Evolutionary conservation across 2,888 invertebrate genomes (phyloP).

Genomic region (Polylopha cassiicola): DNA sequence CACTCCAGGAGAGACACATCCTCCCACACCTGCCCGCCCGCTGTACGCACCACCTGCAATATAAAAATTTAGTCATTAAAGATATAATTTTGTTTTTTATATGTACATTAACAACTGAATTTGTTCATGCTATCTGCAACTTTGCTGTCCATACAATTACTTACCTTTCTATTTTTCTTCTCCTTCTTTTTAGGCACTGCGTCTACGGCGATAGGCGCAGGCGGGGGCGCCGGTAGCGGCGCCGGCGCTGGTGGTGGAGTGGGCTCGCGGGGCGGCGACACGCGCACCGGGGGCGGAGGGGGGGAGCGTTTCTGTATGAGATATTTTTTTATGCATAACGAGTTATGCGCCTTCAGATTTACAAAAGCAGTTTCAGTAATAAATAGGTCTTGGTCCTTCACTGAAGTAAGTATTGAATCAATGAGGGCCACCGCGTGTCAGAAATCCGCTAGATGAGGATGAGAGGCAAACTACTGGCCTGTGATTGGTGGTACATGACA

Average conservation of each 20-base stretch:
- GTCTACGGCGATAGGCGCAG: conserved; percentile 29
- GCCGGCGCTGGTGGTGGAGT: conserved; percentile 27
- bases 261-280: conserved; percentile 39
- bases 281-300: conserved; percentile 34
- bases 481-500: no score
- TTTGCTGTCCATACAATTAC: background rate
- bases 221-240: conserved; percentile 16
- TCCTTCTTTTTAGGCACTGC: conserved; percentile 59
- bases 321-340: background rate
- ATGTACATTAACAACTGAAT: background rate
- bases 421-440: no score
- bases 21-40: conserved; percentile 98
- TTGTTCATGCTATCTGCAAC: background rate
- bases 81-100: background rate
- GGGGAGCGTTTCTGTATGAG: conserved; percentile 25
- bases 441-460: no score
- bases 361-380: no score
- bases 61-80: background rate
- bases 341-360: no score
- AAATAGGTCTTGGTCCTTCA: no score
- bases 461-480: no score
- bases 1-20: conserved; percentile 95
- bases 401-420: no score
- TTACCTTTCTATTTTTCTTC: conserved; percentile 67
- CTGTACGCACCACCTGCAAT: conserved; percentile 86